Base-by-base conservation (phyloP, 1,140 invertebrate species). In the Bursaphelenchus mucronatus region DNA sequence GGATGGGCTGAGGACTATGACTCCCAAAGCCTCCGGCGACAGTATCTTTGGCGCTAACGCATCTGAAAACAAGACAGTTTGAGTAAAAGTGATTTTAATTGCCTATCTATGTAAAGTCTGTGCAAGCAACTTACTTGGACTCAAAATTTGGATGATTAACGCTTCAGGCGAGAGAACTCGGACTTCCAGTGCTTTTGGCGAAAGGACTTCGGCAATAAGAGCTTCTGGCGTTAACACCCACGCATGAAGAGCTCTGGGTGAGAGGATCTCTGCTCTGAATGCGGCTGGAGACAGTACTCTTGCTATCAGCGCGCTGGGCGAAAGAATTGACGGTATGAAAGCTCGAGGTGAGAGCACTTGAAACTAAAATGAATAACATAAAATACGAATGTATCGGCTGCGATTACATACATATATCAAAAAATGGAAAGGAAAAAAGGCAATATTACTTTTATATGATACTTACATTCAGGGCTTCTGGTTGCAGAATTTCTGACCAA, bases 401-500 rank as follows among this genome's bases (percentile, higher is more conserved):
- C 46, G 19, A 8, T 44, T n/a, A n/a, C n/a, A n/a, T n/a, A n/a
- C n/a, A 11, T 10, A n/a, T 15, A 7, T 6, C 0, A 30, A 30
- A 30, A 30, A 30, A 30, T 30, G 30, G 1, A 30, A 5, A 5
- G 5, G 30, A 30, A 30, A 3, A 5, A 30, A 30, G 30, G 30
- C 39, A 44, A 1, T n/a, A 21, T 13, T 21, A 2, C 1, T 39
- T 55, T 55, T 4, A 39, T 15, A 4, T 63, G n/a, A 59, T 1
- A 61, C 58, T 61, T 39, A 65, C 64, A 47, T 63, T 65, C 46
- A 65, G 17, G 10, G 17, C 40, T 67, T 65, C 64, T 15, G 64
- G 64, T 17, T 67, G 21, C 5, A 66, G 40, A 2, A 65, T 13
- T 52, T 65, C 64, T n/a, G 64, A 21, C n/a, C 66, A 65, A 52